Conservation (phyloP, 2,888 invertebrate species). For the Aspidiotus rigidus region DNA sequence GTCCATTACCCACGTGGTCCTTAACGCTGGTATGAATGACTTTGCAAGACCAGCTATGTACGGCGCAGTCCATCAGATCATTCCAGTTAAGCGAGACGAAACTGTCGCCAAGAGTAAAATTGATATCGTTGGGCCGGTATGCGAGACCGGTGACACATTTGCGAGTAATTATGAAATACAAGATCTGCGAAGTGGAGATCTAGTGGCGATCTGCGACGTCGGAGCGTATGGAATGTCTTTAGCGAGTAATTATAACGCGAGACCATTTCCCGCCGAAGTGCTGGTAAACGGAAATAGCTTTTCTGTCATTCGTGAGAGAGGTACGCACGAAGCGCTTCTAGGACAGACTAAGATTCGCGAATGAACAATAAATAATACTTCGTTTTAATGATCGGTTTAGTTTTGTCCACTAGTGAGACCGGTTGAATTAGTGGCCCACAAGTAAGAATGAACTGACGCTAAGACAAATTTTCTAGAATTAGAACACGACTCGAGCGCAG, state of each 20-base stretch:
- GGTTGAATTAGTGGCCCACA: too few species aligned
- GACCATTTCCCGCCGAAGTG: conserved; percentile 14
- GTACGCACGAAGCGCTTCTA: conserved; percentile 12
- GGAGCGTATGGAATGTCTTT: conserved; percentile 24
- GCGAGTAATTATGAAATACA: conserved; percentile 12
- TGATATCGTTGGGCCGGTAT: conserved; percentile 23
- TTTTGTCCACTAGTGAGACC: too few species aligned
- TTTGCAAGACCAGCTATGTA: conserved; percentile 16
- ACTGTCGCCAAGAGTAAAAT: not conserved
- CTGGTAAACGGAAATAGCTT: conserved; percentile 6
- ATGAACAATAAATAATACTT: too few species aligned
- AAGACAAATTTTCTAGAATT: too few species aligned
- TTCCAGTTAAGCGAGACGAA: conserved; percentile 8
- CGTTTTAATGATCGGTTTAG: too few species aligned
- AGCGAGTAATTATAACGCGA: conserved; percentile 14
- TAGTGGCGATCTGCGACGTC: conserved; percentile 12
- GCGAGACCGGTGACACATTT: conserved; percentile 22
- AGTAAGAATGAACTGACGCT: too few species aligned
- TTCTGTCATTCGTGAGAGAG: conserved; percentile 12
- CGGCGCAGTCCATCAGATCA: conserved; percentile 16
- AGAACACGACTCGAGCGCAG: too few species aligned
- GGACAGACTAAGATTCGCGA: conserved; percentile 16
- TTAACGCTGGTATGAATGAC: conserved; percentile 26
- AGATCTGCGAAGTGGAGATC: conserved; percentile 10
- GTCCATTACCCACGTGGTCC: conserved; percentile 8